phyloP scores from a whole-genome alignment of 2,888 invertebrate species.

The Nymphalis c-album region DNA sequence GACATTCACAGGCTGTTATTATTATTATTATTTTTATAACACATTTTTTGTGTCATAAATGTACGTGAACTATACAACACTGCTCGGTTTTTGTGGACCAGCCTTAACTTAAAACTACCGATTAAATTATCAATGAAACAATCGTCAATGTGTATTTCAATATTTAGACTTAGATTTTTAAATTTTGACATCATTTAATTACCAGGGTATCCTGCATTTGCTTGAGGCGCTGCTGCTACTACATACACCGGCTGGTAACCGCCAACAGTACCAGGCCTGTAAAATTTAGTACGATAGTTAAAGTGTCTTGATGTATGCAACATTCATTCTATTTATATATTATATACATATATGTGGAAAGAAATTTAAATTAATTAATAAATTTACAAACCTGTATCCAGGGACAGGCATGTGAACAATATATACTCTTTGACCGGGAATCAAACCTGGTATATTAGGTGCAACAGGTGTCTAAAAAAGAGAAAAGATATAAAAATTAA shows the following conservation, averaged over 20 bases:
- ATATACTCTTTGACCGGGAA: constrained; percentile 81
- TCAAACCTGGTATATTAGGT: constrained; percentile 65
- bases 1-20: too few species aligned
- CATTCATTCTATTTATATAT: too few species aligned
- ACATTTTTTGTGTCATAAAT: too few species aligned
- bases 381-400: constrained; percentile 58
- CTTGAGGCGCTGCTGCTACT: constrained; percentile 67
- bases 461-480: constrained; percentile 57
- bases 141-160: too few species aligned
- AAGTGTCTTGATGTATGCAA: too few species aligned
- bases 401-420: constrained; percentile 80
- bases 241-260: constrained; percentile 75
- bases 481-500: background rate
- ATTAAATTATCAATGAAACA: too few species aligned
- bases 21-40: too few species aligned
- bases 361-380: background rate
- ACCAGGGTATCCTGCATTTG: constrained; percentile 52
- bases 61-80: too few species aligned
- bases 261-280: constrained; percentile 67
- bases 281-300: constrained; percentile 5
- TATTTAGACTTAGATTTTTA: too few species aligned
- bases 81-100: too few species aligned
- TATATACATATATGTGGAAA: too few species aligned
- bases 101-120: too few species aligned
- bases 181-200: constrained; percentile 34